These are phyloP conservation scores for Adineta ricciae DNA, from an alignment of 2,888 invertebrate species.

Conservation along the genomic window DNA sequence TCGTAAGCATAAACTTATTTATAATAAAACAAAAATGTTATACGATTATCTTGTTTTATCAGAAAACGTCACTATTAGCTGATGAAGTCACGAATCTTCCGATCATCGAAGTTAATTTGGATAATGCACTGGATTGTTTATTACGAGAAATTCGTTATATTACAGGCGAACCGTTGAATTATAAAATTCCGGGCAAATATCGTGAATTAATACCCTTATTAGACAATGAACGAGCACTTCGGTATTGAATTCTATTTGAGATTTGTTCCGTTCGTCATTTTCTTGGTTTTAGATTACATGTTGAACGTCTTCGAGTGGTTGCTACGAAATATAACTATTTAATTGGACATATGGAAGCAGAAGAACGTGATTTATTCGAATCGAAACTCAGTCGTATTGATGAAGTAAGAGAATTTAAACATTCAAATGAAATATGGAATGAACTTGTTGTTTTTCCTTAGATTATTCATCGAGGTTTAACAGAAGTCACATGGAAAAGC, in stretches of 20 bases:
- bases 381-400: constrained; percentile 46
- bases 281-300: constrained; percentile 38
- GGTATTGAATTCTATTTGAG: neutral
- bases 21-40: too few relatives aligned
- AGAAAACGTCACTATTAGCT: neutral
- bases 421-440: neutral
- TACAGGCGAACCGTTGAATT: constrained; percentile 28
- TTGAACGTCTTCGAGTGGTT: constrained; percentile 46
- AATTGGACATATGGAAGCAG: constrained; percentile 45
- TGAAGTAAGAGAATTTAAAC: constrained; percentile 38
- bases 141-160: constrained; percentile 47
- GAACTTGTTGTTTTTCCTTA: constrained; percentile 35
- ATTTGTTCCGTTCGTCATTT: too few relatives aligned
- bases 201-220: constrained; percentile 27
- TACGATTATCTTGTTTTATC: neutral
- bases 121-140: constrained; percentile 45
- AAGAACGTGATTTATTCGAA: constrained; percentile 48
- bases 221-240: constrained; percentile 21
- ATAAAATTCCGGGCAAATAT: constrained; percentile 9
- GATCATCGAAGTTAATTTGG: constrained; percentile 46
- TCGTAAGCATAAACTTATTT: too few relatives aligned
- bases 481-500: constrained; percentile 47
- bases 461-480: constrained; percentile 46
- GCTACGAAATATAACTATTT: constrained; percentile 48
- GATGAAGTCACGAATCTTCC: neutral